Evolutionary conservation across 2,113 vertebrate genomes (phyloP), one percentile per base, ranked within the genome.

Genomic region (Clinocottus analis): DNA sequence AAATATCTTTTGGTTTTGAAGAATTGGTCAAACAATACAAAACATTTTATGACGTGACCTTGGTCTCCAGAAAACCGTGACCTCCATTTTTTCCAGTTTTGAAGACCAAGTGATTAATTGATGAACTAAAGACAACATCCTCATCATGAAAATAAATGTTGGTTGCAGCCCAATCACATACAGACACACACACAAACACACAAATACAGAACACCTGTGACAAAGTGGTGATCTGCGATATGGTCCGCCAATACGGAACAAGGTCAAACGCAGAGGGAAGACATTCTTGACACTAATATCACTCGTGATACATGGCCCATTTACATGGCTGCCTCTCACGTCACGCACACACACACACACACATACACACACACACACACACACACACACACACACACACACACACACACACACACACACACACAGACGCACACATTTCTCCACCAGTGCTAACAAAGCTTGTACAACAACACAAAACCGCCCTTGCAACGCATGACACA

Each of bases 261-360:
- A 92, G 90, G 92, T 90, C 90, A 88, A 41, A 75, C 77, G 72
- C 68, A 84, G 79, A 78, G 69, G 59, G 75, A 82, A 82, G 60
- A 82, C n/a, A 75, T 82, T 83, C 72, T 64, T 85, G 78, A 91
- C 85, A 82, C 76, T 87, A 88, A 91, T 88, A 80, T 87, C 62
- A 53, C 25, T 62, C 33, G 7, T 89, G 86, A 91, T 82, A 56
- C 84, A 85, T 89, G 56, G 65, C 45, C 84, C 59, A 16, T 69
- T 82, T 65, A 51, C 59, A 78, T 68, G 81, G 33, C 75, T 72
- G 47, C 51, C 75, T 73, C 67, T 77, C 70, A 58, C 14, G 9
- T 58, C 47, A 45, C 45, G 13, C 59, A 47, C 56, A 31, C 31
- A 55, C 55, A 41, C 39, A 41, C 39, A 41, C 39, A 41, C 39